phyloP scores from a whole-genome alignment of 2,888 invertebrate species.

The Synanthedon andrenaeformis region DNA sequence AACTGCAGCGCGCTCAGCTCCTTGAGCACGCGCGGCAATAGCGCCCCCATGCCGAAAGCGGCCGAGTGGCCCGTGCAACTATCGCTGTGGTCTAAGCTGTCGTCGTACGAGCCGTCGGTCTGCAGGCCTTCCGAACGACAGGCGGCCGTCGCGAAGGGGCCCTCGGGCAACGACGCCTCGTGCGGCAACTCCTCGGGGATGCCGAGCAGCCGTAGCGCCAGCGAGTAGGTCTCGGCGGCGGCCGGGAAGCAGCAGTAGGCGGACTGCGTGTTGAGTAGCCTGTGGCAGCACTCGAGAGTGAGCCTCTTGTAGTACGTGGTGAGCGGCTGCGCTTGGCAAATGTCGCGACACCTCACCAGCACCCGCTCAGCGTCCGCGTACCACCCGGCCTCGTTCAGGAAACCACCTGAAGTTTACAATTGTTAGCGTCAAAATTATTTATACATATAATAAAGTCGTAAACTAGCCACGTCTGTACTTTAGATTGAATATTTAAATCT shows the following conservation, averaged over 20 bases:
- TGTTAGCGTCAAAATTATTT: background rate
- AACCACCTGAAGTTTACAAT: slow-evolving; percentile 71
- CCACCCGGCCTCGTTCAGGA: slow-evolving; percentile 92
- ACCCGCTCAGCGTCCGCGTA: slow-evolving; percentile 82
- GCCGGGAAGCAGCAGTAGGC: slow-evolving; percentile 83
- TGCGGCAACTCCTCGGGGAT: slow-evolving; percentile 22
- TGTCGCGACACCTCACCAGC: slow-evolving; percentile 74
- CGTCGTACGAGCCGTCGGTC: slow-evolving; percentile 21
- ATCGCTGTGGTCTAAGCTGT: slow-evolving; percentile 5
- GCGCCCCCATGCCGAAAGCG: slow-evolving; percentile 43
- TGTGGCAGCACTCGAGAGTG: slow-evolving; percentile 86
- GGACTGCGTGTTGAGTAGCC: slow-evolving; percentile 88
- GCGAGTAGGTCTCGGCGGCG: slow-evolving; percentile 78
- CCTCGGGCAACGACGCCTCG: slow-evolving; percentile 17
- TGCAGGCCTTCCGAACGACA: slow-evolving; percentile 20
- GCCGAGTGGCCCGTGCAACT: slow-evolving; percentile 12
- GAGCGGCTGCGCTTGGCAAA: slow-evolving; percentile 70
- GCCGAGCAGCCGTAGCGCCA: slow-evolving; percentile 46
- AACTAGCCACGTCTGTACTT: no score
- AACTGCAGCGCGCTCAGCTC: slow-evolving; percentile 87
- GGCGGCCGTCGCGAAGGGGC: slow-evolving; percentile 23
- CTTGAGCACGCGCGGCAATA: slow-evolving; percentile 80
- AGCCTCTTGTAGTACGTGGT: slow-evolving; percentile 72
- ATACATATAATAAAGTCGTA: no score
- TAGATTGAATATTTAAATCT: background rate